These are phyloP conservation scores for Brachystomella parvula DNA, from an alignment of 1,140 invertebrate species.

Conservation along the genomic window DNA sequence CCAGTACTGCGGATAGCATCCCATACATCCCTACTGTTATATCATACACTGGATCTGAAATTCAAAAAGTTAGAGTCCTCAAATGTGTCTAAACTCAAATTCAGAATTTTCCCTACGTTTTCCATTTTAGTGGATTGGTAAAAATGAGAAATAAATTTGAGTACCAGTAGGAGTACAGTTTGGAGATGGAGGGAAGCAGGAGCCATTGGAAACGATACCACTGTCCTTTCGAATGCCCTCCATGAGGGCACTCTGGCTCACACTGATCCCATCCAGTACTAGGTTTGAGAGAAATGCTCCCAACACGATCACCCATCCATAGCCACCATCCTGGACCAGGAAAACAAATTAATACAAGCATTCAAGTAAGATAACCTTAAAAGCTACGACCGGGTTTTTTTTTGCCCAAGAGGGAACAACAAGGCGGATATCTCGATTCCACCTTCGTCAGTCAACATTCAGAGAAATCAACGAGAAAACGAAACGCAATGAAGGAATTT, in stretches of 20 bases:
- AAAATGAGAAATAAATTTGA: no score
- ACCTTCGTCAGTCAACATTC: no score
- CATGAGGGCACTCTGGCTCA: conserved; percentile 13
- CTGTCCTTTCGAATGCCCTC: not conserved
- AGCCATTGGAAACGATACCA: not conserved
- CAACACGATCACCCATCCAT: conserved; percentile 19
- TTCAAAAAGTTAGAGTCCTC: not conserved
- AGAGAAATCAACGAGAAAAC: no score
- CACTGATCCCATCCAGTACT: conserved; percentile 20
- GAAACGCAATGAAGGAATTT: no score
- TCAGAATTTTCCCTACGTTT: not conserved
- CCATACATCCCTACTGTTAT: conserved; percentile 7
- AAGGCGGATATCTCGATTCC: no score
- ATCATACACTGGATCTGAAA: not conserved
- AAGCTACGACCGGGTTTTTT: not conserved
- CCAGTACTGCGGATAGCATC: not conserved
- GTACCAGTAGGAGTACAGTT: not conserved
- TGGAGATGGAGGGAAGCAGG: not conserved
- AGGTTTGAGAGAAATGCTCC: conserved; percentile 20
- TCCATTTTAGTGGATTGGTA: not conserved
- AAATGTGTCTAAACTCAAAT: not conserved
- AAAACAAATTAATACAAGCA: not conserved
- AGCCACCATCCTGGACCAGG: not conserved
- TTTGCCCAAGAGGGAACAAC: no score
- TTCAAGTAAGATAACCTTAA: not conserved